Conservation (phyloP, 2,797 vertebrate genomes). For the Argentina silus region DNA sequence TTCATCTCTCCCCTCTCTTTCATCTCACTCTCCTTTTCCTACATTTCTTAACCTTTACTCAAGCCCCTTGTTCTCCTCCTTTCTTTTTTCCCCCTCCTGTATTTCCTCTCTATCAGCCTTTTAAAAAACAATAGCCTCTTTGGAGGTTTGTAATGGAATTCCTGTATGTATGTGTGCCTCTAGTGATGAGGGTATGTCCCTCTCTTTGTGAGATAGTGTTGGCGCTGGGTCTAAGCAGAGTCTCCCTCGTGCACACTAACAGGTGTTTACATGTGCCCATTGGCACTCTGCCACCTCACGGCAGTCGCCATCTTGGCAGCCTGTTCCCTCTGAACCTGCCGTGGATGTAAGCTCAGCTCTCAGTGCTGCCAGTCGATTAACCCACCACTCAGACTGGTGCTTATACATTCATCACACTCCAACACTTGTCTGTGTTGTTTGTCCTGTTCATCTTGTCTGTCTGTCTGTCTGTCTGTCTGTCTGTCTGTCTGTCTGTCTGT, state of each 20-base stretch:
- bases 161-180: neutral
- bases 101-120: neutral
- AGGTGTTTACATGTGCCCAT: slow-evolving; percentile 80
- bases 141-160: neutral
- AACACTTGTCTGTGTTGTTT: neutral
- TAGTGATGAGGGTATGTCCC: neutral
- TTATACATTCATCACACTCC: neutral
- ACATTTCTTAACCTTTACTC: neutral
- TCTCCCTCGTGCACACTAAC: slow-evolving; percentile 72
- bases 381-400: slow-evolving; percentile 35
- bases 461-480: neutral
- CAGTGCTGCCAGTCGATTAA: slow-evolving; percentile 69
- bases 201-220: slow-evolving; percentile 21
- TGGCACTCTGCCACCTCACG: slow-evolving; percentile 72
- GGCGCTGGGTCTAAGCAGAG: slow-evolving; percentile 48
- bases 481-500: neutral
- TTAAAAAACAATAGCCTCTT: neutral
- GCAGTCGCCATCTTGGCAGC: slow-evolving; percentile 76
- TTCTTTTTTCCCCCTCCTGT: slow-evolving; percentile 5
- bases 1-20: neutral
- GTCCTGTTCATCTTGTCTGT: neutral
- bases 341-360: slow-evolving; percentile 65
- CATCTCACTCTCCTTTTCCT: neutral
- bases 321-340: slow-evolving; percentile 50
- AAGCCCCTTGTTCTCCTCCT: neutral